Conservation (phyloP, 2,113 vertebrate species). For the Phycodurus eques region DNA sequence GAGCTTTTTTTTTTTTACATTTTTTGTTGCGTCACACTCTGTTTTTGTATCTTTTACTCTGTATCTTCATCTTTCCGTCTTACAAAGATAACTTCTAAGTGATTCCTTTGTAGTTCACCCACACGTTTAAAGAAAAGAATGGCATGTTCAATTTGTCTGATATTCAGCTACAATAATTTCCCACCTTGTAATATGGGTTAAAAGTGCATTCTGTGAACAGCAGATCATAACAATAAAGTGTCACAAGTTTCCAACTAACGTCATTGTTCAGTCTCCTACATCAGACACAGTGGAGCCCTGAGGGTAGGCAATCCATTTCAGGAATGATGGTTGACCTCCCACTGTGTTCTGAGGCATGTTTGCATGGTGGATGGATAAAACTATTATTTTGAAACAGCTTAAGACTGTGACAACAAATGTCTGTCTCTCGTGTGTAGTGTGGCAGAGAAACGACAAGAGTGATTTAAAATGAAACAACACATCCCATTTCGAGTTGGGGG, state of each 20-base stretch:
- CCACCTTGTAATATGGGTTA: not conserved
- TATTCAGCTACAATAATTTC: not conserved
- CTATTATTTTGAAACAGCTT: no score
- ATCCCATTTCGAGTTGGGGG: no score
- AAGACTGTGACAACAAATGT: no score
- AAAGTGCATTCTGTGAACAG: not conserved
- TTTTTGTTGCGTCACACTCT: not conserved
- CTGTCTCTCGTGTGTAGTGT: no score
- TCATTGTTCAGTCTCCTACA: not conserved
- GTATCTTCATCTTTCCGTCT: not conserved
- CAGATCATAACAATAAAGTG: not conserved
- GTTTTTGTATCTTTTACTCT: not conserved
- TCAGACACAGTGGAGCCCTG: not conserved
- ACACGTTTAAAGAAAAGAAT: not conserved
- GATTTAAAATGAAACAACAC: no score
- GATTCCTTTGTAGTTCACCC: constrained; percentile 6
- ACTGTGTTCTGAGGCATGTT: not conserved
- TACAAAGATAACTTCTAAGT: not conserved
- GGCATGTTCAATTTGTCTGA: constrained; percentile 11
- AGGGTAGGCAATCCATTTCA: not conserved
- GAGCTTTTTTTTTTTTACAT: not conserved
- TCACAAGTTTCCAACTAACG: not conserved
- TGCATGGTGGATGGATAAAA: no score
- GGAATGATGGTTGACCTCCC: not conserved
- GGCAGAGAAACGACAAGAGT: no score